phyloP scores from a whole-genome alignment of 2,797 vertebrate genomes.

The Sebastes steindachneri region DNA sequence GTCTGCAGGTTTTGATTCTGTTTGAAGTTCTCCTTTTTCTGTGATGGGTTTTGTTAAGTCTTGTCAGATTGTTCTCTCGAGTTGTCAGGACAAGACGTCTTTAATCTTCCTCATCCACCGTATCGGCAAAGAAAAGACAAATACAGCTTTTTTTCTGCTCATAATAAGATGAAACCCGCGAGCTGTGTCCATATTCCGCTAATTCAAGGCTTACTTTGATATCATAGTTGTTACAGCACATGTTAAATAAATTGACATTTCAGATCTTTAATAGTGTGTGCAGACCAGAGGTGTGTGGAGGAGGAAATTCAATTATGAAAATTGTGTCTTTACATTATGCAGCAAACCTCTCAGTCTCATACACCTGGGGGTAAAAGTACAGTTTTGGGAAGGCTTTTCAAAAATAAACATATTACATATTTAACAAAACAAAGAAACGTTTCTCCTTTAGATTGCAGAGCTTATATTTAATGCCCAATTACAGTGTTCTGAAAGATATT shows the following conservation, averaged over 20 bases:
- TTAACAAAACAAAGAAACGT: not conserved
- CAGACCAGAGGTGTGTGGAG: not conserved
- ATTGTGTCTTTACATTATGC: conserved; percentile 5
- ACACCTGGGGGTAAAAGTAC: not conserved
- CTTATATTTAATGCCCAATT: not conserved
- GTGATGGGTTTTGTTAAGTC: conserved; percentile 76
- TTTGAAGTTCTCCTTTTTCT: conserved; percentile 70
- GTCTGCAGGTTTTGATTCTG: conserved; percentile 65
- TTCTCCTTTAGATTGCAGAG: not conserved
- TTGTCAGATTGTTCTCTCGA: conserved; percentile 71
- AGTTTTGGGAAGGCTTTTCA: not conserved
- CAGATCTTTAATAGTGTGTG: conserved; percentile 55
- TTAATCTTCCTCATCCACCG: conserved; percentile 70
- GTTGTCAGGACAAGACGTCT: conserved; percentile 76
- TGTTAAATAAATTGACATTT: conserved; percentile 57
- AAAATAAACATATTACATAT: not conserved
- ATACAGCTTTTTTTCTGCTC: conserved; percentile 40
- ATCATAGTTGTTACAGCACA: conserved; percentile 36
- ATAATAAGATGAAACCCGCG: conserved; percentile 53
- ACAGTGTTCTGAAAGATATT: not conserved
- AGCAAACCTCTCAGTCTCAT: not conserved
- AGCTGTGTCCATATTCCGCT: conserved; percentile 54
- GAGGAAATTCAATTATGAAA: conserved; percentile 43
- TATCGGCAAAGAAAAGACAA: conserved; percentile 66
- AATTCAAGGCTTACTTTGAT: conserved; percentile 58